Percentiles rank a stretch among this genome's conserved stretches.
Conservation (phyloP, 2,888 invertebrate species). For the Helobdella robusta region DNA sequence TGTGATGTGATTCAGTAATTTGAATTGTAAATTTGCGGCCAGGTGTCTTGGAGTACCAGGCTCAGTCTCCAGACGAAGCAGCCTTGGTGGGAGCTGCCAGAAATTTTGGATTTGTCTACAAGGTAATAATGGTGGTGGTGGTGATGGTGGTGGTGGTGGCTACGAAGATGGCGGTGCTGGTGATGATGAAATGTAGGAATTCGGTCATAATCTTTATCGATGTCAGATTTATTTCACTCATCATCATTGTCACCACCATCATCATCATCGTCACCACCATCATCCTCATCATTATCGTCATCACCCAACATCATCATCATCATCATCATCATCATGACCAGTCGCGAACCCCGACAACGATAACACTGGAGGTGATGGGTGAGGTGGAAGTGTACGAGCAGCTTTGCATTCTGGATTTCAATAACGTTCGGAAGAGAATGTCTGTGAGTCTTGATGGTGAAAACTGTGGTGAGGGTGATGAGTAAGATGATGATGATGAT, state of each 20-base stretch:
- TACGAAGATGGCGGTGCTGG: too few relatives aligned
- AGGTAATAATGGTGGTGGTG: conserved; percentile 60
- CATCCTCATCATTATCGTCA: too few relatives aligned
- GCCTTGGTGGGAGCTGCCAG: conserved; percentile 93
- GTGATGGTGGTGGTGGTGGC: too few relatives aligned
- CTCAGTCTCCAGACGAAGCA: conserved; percentile 95
- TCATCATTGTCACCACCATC: too few relatives aligned
- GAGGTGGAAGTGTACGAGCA: conserved; percentile 66
- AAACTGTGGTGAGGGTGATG: not conserved
- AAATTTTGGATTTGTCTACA: conserved; percentile 97
- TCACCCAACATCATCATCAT: too few relatives aligned
- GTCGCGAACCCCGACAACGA: conserved; percentile 26
- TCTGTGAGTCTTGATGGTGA: conserved; percentile 59
- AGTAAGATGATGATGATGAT: not conserved
- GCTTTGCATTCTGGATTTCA: conserved; percentile 94
- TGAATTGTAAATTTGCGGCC: too few relatives aligned
- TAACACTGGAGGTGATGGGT: conserved; percentile 51
- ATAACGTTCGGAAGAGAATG: conserved; percentile 97
- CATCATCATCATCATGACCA: not conserved
- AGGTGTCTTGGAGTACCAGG: conserved; percentile 56
- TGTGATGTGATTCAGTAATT: not conserved
- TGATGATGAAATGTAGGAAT: too few relatives aligned
- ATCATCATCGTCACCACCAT: too few relatives aligned
- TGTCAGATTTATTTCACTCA: too few relatives aligned
- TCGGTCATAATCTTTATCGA: too few relatives aligned